phyloP scores from a whole-genome alignment of 2,888 invertebrate species.

The Melieria crassipennis region DNA sequence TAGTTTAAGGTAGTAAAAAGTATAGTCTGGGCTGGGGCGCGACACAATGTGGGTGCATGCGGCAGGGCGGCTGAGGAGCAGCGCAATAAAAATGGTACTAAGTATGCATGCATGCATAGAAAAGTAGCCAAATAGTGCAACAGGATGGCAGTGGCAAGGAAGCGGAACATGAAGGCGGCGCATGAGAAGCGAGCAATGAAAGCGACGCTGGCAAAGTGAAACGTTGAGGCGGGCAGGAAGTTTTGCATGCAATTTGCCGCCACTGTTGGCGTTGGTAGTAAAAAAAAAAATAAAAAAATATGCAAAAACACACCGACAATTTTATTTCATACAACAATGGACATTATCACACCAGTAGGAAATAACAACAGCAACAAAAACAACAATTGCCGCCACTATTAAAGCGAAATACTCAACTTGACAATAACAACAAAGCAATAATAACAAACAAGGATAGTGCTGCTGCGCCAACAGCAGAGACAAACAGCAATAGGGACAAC shows the following conservation, averaged over 20 bases:
- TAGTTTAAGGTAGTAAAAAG: not conserved
- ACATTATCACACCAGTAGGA: not conserved
- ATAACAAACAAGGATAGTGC: not conserved
- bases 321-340: constrained; percentile 12
- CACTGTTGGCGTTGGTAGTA: too few species aligned
- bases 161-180: too few species aligned
- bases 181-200: too few species aligned
- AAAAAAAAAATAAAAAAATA: too few species aligned
- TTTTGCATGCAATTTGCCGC: too few species aligned
- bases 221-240: too few species aligned
- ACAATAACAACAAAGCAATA: too few species aligned
- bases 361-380: constrained; percentile 1
- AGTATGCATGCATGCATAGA: constrained; percentile 3
- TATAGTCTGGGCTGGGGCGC: not conserved
- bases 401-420: not conserved
- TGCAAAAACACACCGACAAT: not conserved
- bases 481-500: not conserved
- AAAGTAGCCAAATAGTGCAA: not conserved
- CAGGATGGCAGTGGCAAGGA: not conserved
- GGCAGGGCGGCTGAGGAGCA: not conserved
- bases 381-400: not conserved
- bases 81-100: constrained; percentile 14
- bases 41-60: too few species aligned
- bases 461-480: not conserved
- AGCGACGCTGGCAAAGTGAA: too few species aligned